These are phyloP conservation scores for Galago senegalensis DNA, from an alignment of 2,797 vertebrate species.

Conservation along the genomic window DNA sequence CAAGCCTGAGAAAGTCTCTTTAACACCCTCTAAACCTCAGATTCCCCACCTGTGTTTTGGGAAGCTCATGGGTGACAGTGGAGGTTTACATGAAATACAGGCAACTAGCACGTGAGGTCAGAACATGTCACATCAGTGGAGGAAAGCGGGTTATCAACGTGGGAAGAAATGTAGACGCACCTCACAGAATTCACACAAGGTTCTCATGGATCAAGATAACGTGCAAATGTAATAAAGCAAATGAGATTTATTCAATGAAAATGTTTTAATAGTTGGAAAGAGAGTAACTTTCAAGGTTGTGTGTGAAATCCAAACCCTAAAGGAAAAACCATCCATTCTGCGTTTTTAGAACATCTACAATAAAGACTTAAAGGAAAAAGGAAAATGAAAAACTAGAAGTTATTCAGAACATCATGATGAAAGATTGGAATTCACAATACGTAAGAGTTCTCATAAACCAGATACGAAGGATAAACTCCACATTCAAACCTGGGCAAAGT, in stretches of 20 bases:
- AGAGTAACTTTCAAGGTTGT: background rate
- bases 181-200: background rate
- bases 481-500: background rate
- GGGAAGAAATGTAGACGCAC: background rate
- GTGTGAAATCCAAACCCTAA: background rate
- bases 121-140: accelerated
- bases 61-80: background rate
- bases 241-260: background rate
- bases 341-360: background rate
- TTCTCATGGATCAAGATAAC: no score
- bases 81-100: background rate
- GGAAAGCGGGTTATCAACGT: background rate
- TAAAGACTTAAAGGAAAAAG: background rate
- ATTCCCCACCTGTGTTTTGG: no score
- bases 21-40: background rate
- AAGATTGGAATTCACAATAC: background rate
- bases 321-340: background rate
- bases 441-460: background rate
- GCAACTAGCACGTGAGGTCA: accelerated
- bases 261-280: background rate
- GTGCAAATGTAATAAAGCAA: background rate
- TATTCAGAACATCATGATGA: background rate
- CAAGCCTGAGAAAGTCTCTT: background rate
- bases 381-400: background rate
- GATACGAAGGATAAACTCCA: background rate